Base-by-base conservation (phyloP, 2,797 vertebrate species). In the Macroramphosus scolopax region DNA sequence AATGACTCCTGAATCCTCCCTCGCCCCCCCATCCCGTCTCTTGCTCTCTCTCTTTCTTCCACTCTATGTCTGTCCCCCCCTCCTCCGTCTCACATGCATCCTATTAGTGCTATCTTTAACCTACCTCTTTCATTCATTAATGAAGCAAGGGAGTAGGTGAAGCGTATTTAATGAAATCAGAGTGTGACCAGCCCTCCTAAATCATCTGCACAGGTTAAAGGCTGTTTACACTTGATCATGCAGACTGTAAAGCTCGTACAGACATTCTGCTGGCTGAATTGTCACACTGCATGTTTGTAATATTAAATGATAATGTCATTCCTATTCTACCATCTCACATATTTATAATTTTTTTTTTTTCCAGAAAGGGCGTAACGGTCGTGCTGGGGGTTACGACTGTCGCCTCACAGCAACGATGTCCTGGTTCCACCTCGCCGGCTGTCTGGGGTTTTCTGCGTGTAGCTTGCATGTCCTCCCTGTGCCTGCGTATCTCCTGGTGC, bases 61-160 rank as follows among this genome's bases (percentile, higher is more conserved):
- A 39, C 18, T 41, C 3, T 37, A 16, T 43, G 37, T 63, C 61
- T 67, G 39, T 22, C 3, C 20, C 54, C 68, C 63, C 48, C 63
- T 51, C 50, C 40, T 6, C 51, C 33, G 35, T 71, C 47, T 46
- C 63, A 48, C 63, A 59, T 4, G 13, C 45, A 63, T 59, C 41
- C 50, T 71, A 77, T 81, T 70, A 49, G 52, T 29, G 41, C 77
- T 77, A 81, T 83, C 80, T 85, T 80, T 80, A 82, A 83, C 72
- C 63, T 58, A 49, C 66, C 54, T 63, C 63, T 56, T 67, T 77
- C 55, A 72, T 72, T 82, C 72, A 80, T 81, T 85, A 83, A 83
- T 84, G 77, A 79, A 71, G 62, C 55, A 30, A 55, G 77, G 72
- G 77, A 78, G 75, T 80, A 78, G 66, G 71, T 77, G 76, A 76